phyloP scores from a whole-genome alignment of 2,888 invertebrate genomes.

The Hermodice carunculata region DNA sequence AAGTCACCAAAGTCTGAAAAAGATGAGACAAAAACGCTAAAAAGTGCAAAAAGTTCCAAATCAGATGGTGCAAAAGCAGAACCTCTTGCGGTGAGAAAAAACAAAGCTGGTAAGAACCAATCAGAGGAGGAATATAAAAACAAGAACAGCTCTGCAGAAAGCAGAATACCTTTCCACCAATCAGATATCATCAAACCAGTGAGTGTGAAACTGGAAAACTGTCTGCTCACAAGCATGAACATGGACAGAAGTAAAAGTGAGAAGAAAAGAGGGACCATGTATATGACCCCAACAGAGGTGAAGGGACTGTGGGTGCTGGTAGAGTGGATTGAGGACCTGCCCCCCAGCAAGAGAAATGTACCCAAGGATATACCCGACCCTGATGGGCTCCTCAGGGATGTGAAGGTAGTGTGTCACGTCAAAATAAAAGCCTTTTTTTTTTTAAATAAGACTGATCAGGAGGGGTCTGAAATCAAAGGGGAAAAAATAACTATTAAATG shows the following conservation, averaged over 20 bases:
- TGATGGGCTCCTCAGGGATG: constrained; percentile 89
- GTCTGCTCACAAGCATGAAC: constrained; percentile 10
- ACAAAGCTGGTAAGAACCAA: neutral
- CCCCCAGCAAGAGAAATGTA: constrained; percentile 90
- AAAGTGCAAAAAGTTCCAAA: neutral
- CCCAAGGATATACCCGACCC: constrained; percentile 92
- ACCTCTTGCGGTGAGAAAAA: too few relatives aligned
- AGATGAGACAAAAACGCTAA: neutral
- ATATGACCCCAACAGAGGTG: constrained; percentile 60
- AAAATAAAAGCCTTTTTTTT: too few relatives aligned
- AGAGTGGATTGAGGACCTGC: constrained; percentile 89
- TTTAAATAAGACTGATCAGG: too few relatives aligned
- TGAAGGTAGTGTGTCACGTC: too few relatives aligned
- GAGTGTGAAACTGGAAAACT: constrained; percentile 35
- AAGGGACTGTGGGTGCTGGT: constrained; percentile 76
- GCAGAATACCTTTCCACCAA: too few relatives aligned
- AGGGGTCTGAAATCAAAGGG: too few relatives aligned
- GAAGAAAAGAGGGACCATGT: too few relatives aligned
- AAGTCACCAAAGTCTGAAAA: constrained; percentile 2
- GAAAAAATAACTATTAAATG: too few relatives aligned
- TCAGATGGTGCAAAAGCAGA: too few relatives aligned
- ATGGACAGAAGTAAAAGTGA: neutral
- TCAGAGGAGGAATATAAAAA: constrained; percentile 2
- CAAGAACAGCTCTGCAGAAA: neutral
- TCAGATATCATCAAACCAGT: constrained; percentile 29